Evolutionary conservation across 2,113 vertebrate genomes (phyloP).

Genomic region (Trinectes maculatus): DNA sequence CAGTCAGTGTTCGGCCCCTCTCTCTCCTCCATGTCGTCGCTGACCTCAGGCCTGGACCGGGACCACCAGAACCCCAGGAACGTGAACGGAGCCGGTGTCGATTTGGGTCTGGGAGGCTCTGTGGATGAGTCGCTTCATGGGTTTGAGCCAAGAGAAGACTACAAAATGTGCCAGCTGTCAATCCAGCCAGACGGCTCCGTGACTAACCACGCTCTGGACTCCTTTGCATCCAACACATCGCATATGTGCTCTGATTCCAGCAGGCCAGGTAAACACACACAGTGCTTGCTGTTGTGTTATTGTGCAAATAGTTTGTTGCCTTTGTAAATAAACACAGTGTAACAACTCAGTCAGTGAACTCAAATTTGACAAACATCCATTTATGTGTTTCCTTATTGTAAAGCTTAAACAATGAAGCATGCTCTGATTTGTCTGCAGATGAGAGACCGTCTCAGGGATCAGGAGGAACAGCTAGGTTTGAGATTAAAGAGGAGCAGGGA

Average conservation of each 20-base stretch:
- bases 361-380: too few relatives aligned
- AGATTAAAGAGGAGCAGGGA: slow-evolving; percentile 82
- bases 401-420: too few relatives aligned
- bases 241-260: slow-evolving; percentile 77
- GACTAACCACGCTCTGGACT: slow-evolving; percentile 79
- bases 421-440: slow-evolving; percentile 46
- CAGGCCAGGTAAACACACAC: slow-evolving; percentile 61
- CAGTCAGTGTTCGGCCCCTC: slow-evolving; percentile 76
- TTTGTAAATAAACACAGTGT: neutral
- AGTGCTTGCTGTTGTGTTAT: neutral
- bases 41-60: slow-evolving; percentile 67
- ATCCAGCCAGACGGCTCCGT: slow-evolving; percentile 85
- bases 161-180: slow-evolving; percentile 84
- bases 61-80: slow-evolving; percentile 68
- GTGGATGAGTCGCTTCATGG: slow-evolving; percentile 80
- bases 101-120: slow-evolving; percentile 76
- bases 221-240: slow-evolving; percentile 65
- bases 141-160: slow-evolving; percentile 80
- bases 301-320: neutral
- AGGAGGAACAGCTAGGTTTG: slow-evolving; percentile 62
- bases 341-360: too few relatives aligned
- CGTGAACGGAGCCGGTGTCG: slow-evolving; percentile 70
- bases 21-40: slow-evolving; percentile 61
- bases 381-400: too few relatives aligned
- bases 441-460: slow-evolving; percentile 70